Evolutionary conservation across 2,113 vertebrate genomes (phyloP).

Genomic region (Hyperopisus bebe): DNA sequence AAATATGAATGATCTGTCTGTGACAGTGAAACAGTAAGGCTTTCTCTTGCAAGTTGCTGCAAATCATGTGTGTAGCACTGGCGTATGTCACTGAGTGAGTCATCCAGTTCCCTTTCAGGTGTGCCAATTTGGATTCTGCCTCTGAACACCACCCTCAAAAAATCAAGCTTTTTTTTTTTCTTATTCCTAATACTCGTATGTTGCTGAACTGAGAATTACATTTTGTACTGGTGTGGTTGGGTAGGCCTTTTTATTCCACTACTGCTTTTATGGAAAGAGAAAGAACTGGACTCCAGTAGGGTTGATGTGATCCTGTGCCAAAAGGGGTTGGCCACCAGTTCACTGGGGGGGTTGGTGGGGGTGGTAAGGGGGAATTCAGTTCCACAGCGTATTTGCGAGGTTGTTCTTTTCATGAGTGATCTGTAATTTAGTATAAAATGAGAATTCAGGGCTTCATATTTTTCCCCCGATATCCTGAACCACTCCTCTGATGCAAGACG

Average conservation of each 20-base stretch:
- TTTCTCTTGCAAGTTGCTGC: constrained; percentile 7
- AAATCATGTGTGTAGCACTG: constrained; percentile 17
- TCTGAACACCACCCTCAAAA: constrained; percentile 3
- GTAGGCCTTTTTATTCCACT: not conserved
- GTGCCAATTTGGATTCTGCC: constrained; percentile 10
- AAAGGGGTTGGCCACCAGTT: not conserved
- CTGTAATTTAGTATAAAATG: not conserved
- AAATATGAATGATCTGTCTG: constrained; percentile 17
- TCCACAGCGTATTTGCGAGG: not conserved
- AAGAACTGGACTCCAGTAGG: not conserved
- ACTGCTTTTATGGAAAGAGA: not conserved
- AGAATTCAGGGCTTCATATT: not conserved
- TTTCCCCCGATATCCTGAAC: not conserved
- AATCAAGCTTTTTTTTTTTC: not conserved
- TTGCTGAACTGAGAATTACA: not conserved
- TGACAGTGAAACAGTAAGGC: constrained; percentile 14
- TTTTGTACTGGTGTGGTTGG: not conserved
- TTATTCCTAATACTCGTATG: not conserved
- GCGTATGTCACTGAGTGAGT: constrained; percentile 15
- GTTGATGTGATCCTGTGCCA: constrained; percentile 1
- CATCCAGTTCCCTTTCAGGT: constrained; percentile 25
- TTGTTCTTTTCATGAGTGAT: not conserved
- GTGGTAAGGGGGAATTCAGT: not conserved
- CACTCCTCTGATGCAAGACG: not conserved
- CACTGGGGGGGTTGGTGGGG: not conserved